A percentile compares a stretch with the other conserved stretches of the same genome.
These are phyloP conservation scores for Canis aureus DNA, from an alignment of 2,113 vertebrate genomes.

Conservation along the genomic window DNA sequence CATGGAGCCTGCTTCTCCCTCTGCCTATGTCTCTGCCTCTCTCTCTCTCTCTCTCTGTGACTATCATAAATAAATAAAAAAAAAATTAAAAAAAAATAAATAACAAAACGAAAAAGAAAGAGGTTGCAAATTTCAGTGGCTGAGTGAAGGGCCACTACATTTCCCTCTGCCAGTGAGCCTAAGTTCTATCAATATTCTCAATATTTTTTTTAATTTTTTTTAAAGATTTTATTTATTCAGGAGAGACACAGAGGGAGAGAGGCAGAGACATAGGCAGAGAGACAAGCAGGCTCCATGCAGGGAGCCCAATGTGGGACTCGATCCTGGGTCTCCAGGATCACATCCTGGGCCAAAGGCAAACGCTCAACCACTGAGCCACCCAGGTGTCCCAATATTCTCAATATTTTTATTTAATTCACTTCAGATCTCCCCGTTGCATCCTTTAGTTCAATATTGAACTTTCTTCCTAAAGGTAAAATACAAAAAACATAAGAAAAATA, in stretches of 20 bases:
- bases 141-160: neutral
- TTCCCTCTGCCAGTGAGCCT: neutral
- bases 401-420: neutral
- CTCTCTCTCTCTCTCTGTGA: no score
- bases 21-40: no score
- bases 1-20: no score
- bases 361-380: no score
- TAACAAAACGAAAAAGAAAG: neutral
- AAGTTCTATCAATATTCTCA: neutral
- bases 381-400: neutral
- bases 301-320: no score
- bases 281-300: no score
- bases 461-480: constrained; percentile 22
- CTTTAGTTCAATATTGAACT: constrained; percentile 11
- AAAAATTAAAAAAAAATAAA: neutral
- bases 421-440: neutral
- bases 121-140: neutral
- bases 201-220: neutral
- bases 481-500: neutral
- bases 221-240: no score
- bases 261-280: no score
- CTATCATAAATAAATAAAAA: no score
- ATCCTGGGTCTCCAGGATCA: no score
- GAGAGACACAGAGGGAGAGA: no score
- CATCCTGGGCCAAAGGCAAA: no score